These are phyloP conservation scores for Mellivora capensis DNA, from an alignment of 2,113 vertebrate species.

Conservation along the genomic window DNA sequence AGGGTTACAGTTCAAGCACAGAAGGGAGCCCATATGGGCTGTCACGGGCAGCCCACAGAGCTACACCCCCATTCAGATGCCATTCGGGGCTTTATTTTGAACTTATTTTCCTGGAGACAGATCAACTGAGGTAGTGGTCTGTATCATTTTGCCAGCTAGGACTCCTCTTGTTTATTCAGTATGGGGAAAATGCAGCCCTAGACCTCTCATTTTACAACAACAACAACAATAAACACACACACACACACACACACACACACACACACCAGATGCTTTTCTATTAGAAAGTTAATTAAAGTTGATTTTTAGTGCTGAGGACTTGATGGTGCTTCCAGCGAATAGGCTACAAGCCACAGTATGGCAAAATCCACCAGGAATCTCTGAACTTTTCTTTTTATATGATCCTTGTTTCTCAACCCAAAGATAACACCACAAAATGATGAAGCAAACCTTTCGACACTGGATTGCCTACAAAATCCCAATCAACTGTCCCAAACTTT, in stretches of 20 bases:
- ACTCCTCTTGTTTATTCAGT: neutral
- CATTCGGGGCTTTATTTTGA: neutral
- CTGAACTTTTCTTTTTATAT: conserved; percentile 32
- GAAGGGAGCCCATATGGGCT: neutral
- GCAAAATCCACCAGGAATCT: neutral
- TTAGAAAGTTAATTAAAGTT: conserved; percentile 37
- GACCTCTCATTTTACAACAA: neutral
- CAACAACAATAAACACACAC: neutral
- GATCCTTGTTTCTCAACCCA: conserved; percentile 29
- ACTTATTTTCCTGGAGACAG: conserved; percentile 40
- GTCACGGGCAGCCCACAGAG: neutral
- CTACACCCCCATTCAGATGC: neutral
- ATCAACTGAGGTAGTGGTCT: neutral
- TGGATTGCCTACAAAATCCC: conserved; percentile 7
- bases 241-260: neutral
- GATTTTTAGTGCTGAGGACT: neutral
- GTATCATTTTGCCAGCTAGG: neutral
- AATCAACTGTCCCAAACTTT: neutral
- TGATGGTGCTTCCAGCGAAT: neutral
- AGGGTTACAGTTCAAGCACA: neutral
- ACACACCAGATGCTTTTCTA: neutral
- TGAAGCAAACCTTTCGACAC: neutral
- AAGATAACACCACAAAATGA: conserved; percentile 61
- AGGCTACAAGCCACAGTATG: neutral
- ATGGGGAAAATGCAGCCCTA: neutral